phyloP scores from a whole-genome alignment of 1,140 invertebrate genomes.

The Wiebesia pumilae region DNA sequence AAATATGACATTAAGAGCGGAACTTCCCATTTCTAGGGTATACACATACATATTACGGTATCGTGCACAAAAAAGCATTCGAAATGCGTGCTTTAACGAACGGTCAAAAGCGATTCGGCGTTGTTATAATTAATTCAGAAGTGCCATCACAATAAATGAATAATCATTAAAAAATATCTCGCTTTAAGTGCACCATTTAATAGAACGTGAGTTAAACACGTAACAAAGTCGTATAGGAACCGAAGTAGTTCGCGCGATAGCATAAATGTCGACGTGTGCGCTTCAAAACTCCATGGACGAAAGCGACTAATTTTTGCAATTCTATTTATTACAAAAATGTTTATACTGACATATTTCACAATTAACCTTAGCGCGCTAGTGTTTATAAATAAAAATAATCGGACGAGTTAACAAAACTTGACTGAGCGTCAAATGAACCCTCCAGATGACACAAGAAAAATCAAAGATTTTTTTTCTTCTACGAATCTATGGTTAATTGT shows the following conservation, averaged over 20 bases:
- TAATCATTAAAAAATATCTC: slow-evolving; percentile 28
- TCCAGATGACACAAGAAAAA: slow-evolving; percentile 53
- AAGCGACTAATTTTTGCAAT: slow-evolving; percentile 33
- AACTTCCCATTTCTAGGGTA: background rate
- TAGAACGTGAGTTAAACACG: background rate
- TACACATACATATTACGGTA: slow-evolving; percentile 36
- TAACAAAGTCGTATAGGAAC: slow-evolving; percentile 42
- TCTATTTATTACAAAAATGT: slow-evolving; percentile 26
- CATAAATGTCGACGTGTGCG: slow-evolving; percentile 26
- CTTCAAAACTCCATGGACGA: slow-evolving; percentile 40
- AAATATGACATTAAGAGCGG: slow-evolving; percentile 3
- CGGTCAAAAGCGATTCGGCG: background rate
- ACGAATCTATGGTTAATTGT: slow-evolving; percentile 1
- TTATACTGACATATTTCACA: background rate
- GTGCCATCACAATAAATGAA: background rate
- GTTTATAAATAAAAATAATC: slow-evolving; percentile 13
- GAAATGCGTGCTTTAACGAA: slow-evolving; percentile 4
- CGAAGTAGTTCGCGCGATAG: slow-evolving; percentile 33
- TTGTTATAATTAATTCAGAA: slow-evolving; percentile 38
- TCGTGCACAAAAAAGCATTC: slow-evolving; percentile 32
- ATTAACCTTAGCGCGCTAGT: background rate
- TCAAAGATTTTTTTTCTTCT: too few relatives aligned
- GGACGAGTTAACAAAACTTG: slow-evolving; percentile 60
- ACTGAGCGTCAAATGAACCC: slow-evolving; percentile 65
- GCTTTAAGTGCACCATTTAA: background rate